These are phyloP conservation scores for Diorhabda sublineata DNA, from an alignment of 1,140 invertebrate genomes.

Conservation along the genomic window DNA sequence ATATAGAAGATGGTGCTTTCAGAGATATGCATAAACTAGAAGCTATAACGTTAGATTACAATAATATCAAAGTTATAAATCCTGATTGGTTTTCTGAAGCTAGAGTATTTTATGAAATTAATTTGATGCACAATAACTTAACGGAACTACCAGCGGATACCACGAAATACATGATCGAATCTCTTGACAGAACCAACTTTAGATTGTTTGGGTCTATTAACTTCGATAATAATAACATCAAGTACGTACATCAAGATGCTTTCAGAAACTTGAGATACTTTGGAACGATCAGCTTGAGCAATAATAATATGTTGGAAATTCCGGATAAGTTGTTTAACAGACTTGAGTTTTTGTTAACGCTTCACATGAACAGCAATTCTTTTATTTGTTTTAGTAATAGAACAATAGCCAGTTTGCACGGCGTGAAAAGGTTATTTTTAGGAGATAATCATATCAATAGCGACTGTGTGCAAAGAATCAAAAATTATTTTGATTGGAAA, in stretches of 20 bases:
- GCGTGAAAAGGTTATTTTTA: slow-evolving; percentile 11
- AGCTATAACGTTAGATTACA: slow-evolving; percentile 18
- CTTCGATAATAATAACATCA: slow-evolving; percentile 15
- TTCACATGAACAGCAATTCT: slow-evolving; percentile 16
- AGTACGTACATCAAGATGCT: slow-evolving; percentile 10
- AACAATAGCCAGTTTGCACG: slow-evolving; percentile 14
- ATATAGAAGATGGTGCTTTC: slow-evolving; percentile 11
- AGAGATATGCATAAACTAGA: slow-evolving; percentile 12
- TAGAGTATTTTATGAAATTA: slow-evolving; percentile 12
- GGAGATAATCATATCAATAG: slow-evolving; percentile 12
- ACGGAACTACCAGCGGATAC: slow-evolving; percentile 14
- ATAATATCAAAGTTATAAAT: slow-evolving; percentile 7
- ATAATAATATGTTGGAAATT: slow-evolving; percentile 14
- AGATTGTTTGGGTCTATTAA: slow-evolving; percentile 7
- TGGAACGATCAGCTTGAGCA: slow-evolving; percentile 15
- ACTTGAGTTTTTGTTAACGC: slow-evolving; percentile 11
- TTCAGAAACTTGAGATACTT: slow-evolving; percentile 12
- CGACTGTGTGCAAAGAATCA: slow-evolving; percentile 12
- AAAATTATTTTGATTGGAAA: slow-evolving; percentile 12
- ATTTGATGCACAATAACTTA: slow-evolving; percentile 12
- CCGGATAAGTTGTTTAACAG: slow-evolving; percentile 3
- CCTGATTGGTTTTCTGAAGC: slow-evolving; percentile 13
- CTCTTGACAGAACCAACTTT: neutral
- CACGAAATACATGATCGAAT: slow-evolving; percentile 10
- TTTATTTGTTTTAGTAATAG: slow-evolving; percentile 14